Base-by-base conservation (phyloP, 2,113 vertebrate species). In the Cyrtonyx montezumae region DNA sequence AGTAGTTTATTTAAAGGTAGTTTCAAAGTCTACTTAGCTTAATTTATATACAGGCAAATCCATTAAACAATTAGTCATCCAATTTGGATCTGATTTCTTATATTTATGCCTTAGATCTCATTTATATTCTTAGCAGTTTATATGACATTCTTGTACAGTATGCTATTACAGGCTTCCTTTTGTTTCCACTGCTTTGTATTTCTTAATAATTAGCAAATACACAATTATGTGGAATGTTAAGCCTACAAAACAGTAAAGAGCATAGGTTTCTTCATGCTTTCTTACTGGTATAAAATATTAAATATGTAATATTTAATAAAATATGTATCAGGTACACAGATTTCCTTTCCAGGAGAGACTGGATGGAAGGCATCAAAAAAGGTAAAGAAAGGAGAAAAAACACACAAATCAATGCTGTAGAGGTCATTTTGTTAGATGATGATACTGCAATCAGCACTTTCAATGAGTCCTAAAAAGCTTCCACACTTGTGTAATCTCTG, bases 261-360 rank as follows among this genome's bases (percentile, higher is more conserved):
- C 23, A 2, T 30, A 70, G 28, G 73, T 6, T 80, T 43, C 15
- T 32, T 34, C 0, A 0, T 16, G 8, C 7, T 0, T 21, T 79
- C 91, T 85, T 61, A 56, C 0, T 26, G 13, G 42, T 49, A 66
- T 18, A 26, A 85, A n/a, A 7, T 58, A 69, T 40, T 61, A 85
- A 2, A 45, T 8, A 62, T 5, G 40, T 40, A 40, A 40, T 40
- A 40, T 48, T 58, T 36, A 79, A 28, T 53, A 16, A 28, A 11
- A 32, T 55, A 55, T 30, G 18, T 30, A 55, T 30, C 10, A 16
- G 36, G 48, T 85, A 93, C 9, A 48, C 6, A 84, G 59, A 10
- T 19, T 67, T 89, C 42, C 51, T 65, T 87, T 81, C 74, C 65
- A n/a, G 14, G 87, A 37, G 9, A 87, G 16, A 68, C 23, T 49